Base-by-base conservation (phyloP, 2,113 vertebrate genomes). In the Podarcis raffonei region DNA sequence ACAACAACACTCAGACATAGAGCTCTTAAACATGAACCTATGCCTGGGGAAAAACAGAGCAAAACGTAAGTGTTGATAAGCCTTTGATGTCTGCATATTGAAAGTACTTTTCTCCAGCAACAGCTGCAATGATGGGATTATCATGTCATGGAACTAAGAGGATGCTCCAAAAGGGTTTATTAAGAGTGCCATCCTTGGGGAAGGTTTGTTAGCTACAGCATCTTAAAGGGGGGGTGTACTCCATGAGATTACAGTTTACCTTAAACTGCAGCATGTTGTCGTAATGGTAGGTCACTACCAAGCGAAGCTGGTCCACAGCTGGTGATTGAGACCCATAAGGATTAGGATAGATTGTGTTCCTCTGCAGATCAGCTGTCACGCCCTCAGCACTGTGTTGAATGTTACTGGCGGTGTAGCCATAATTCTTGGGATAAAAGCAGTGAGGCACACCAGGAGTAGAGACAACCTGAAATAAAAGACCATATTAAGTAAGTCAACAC, bases 221-320 rank as follows among this genome's bases (percentile, higher is more conserved):
- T 53, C 11, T 53, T 53, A 12, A 12, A 53, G 48, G 48, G 48
- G 48, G 42, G 48, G 48, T 12, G 2, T 42, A 69, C 69, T 16
- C 69, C 66, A 39, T 0, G 37, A 71, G 13, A 53, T 16, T 32
- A 8, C 16, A 71, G 3, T 53, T 59, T 86, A 98, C 98, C 98
- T 98, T 98, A 91, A 98, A 98, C 86, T 97, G 97, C n/a, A 99
- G 95, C 96, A 98, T 97, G 77, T 97, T 66, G 12, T 94, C 77
- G 75, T 87, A 96, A 89, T 97, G 97, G 91, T 96, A 98, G 16
- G 27, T 96, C 86, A 98, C 95, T 3, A 95, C 86, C 81, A 98
- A 95, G 5, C 84, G 87, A 23, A 99, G 97, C 0, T 5, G 88
- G 84, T 94, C 86, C n/a, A 98, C 96, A 8, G 97, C 94, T 1